phyloP scores from a whole-genome alignment of 2,113 vertebrate genomes.

The Galeopterus variegatus region DNA sequence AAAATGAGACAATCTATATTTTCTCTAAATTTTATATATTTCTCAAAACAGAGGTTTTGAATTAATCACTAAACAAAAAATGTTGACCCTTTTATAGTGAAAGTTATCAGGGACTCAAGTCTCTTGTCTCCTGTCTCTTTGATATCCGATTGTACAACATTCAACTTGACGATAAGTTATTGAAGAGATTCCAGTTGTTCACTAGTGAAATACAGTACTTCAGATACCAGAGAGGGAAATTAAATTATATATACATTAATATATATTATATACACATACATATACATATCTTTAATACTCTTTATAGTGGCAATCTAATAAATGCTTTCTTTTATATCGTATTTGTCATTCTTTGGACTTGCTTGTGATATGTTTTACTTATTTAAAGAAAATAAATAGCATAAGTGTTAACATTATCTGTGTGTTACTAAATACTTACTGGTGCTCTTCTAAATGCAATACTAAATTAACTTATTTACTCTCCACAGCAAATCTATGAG shows the following conservation, averaged over 20 bases:
- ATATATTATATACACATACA: background rate
- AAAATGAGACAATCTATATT: background rate
- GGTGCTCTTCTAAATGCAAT: background rate
- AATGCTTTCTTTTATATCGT: background rate
- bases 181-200: background rate
- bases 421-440: background rate
- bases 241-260: background rate
- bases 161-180: background rate
- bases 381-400: background rate
- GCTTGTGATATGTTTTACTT: background rate
- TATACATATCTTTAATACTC: background rate
- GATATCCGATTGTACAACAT: background rate
- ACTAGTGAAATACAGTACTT: background rate
- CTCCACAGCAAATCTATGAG: background rate
- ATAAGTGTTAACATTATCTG: background rate
- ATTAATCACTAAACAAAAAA: background rate
- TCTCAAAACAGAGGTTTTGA: background rate
- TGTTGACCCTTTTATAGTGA: background rate
- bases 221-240: background rate
- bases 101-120: background rate
- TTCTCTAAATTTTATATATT: background rate
- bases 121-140: background rate
- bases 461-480: background rate
- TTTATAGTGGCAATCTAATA: background rate
- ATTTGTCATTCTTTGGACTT: background rate